A percentile compares a stretch with the other conserved stretches of the same genome.
phyloP scores from a whole-genome alignment of 2,113 vertebrate species.

The Terrapene triunguis region DNA sequence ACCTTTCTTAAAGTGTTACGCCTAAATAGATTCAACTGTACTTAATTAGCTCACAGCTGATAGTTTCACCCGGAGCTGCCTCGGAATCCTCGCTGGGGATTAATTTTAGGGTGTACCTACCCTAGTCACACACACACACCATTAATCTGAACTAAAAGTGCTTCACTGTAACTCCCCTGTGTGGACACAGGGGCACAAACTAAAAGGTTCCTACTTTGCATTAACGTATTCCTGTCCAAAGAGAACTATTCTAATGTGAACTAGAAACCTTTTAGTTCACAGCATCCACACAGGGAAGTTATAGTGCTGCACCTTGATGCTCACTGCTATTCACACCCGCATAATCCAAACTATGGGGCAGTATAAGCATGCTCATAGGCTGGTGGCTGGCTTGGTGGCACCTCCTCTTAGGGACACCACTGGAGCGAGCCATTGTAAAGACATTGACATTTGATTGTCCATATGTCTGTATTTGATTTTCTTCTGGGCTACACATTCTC shows the following conservation, averaged over 20 bases:
- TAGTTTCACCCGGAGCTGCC: not conserved
- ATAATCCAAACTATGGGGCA: not conserved
- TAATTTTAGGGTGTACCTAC: not conserved
- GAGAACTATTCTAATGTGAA: not conserved
- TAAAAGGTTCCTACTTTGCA: not conserved
- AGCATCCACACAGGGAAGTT: not conserved
- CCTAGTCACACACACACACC: no score
- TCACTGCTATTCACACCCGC: not conserved
- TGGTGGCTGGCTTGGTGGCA: not conserved
- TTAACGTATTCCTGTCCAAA: not conserved
- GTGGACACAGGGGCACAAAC: not conserved
- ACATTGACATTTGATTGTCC: not conserved
- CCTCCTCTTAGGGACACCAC: not conserved
- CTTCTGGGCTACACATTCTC: not conserved
- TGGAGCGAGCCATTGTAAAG: not conserved
- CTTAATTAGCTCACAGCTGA: not conserved
- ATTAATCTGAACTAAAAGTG: not conserved
- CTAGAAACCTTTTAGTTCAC: not conserved
- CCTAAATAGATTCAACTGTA: not conserved
- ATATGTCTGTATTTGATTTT: not conserved
- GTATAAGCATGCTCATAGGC: rapidly evolving
- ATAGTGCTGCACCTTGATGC: not conserved
- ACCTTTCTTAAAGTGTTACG: not conserved
- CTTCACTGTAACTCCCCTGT: not conserved
- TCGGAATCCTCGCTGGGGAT: not conserved